These are phyloP conservation scores for Notamacropus eugenii DNA, from an alignment of 2,797 vertebrate species.

Conservation along the genomic window DNA sequence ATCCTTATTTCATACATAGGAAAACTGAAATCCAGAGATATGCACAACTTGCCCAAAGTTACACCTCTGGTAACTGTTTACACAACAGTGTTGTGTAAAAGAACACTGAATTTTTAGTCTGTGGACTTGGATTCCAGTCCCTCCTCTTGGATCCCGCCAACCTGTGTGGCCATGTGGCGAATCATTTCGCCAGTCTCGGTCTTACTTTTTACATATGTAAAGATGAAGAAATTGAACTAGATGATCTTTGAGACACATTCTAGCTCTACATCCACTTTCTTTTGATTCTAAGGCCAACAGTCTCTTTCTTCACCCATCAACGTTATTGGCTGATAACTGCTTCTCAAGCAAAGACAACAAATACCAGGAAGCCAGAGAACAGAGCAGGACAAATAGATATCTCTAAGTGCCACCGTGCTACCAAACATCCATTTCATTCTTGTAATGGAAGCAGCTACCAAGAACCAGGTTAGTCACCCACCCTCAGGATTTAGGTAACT, in stretches of 20 bases:
- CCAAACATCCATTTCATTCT: neutral
- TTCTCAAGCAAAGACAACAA: neutral
- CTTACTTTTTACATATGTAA: neutral
- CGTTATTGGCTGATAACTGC: neutral
- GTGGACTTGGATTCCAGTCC: neutral
- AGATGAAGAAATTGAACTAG: neutral
- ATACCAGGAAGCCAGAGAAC: neutral
- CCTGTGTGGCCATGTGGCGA: neutral
- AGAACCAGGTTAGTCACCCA: neutral
- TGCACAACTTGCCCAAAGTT: neutral
- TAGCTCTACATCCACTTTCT: neutral
- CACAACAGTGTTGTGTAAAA: neutral
- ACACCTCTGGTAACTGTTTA: neutral
- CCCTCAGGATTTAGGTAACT: neutral
- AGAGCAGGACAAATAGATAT: neutral
- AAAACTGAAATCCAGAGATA: neutral
- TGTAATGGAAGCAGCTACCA: neutral
- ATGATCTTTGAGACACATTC: neutral
- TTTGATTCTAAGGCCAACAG: neutral
- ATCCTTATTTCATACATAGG: neutral
- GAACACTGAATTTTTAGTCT: neutral
- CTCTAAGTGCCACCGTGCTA: neutral
- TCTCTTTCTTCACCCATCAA: neutral
- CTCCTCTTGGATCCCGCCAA: neutral
- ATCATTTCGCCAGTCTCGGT: neutral